Base-by-base conservation (phyloP, 2,888 invertebrate species). In the Dolichomitus sp. region DNA sequence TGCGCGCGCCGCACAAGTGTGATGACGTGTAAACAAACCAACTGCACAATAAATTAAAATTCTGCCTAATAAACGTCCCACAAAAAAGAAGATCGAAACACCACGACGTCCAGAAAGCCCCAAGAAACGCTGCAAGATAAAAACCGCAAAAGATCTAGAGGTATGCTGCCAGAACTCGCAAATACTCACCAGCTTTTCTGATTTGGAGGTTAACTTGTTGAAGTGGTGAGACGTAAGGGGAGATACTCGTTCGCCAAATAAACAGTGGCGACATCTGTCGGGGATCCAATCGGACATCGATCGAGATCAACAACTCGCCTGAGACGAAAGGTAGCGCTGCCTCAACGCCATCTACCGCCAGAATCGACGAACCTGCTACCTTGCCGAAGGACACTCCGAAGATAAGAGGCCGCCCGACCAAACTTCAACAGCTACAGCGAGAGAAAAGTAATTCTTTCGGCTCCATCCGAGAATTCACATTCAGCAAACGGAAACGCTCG, bases 171-270 rank as follows among this genome's bases (percentile, higher is more conserved):
- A 23, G 23, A 23, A 6, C 2, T 0, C 11, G 12, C 0, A 3
- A 42, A 14, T 23, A 1, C 1, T 7, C 4, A 11, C 14, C 0
- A 12, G 3, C 0, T 3, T 6, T 2, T 9, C 3, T 1, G 45
- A 45, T 45, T 65, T 45, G 42, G 45, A 65, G 45, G 63, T 65
- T 65, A 65, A 14, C 42, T 19, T 0, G 23, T 27, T 12, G 19
- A 27, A 45, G 45, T 14, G 19, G 81, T 1, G 14, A 19, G 63
- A 45, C 19, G 63, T 65, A 45, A 65, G 63, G 63, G 63, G 45
- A 42, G 6, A 40, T 45, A 45, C 14, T 14, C 0, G 45, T 12
- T 23, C 11, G 23, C 63, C 63, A 42, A 45, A 65, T 65, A 45
- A 19, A 14, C 45, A 65, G 45, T 42, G 23, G 63, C 27, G 63